These are phyloP conservation scores for Petrophora chlorosata DNA, from an alignment of 2,888 invertebrate species.

Conservation along the genomic window DNA sequence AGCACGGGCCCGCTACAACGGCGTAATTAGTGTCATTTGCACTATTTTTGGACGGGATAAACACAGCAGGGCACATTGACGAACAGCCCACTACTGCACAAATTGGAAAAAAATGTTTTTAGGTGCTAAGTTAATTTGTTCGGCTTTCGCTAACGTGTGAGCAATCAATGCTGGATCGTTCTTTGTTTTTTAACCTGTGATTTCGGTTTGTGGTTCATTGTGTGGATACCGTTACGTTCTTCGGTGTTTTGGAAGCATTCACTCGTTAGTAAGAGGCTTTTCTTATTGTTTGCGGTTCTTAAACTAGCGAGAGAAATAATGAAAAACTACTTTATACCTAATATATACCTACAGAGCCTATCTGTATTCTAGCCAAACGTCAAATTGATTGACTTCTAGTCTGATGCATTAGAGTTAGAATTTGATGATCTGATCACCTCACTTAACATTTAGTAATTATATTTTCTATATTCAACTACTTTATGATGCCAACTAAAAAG, in stretches of 20 bases:
- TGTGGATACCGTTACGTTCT: constrained; percentile 52
- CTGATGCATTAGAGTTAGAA: no score
- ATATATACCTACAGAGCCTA: no score
- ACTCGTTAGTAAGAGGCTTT: neutral
- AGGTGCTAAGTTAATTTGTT: constrained; percentile 81
- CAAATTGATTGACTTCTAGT: no score
- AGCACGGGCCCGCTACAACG: constrained; percentile 66
- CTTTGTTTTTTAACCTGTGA: constrained; percentile 55
- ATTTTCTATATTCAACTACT: no score
- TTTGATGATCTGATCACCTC: no score
- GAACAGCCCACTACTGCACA: constrained; percentile 66
- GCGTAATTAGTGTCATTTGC: constrained; percentile 82
- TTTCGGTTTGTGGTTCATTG: constrained; percentile 51
- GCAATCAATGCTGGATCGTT: constrained; percentile 61
- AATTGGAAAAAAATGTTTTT: constrained; percentile 79
- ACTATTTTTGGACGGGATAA: constrained; percentile 81
- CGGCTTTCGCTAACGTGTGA: constrained; percentile 81
- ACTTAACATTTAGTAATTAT: no score
- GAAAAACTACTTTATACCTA: no score
- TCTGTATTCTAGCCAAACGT: no score
- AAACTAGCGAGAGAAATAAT: no score
- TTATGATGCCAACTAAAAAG: no score
- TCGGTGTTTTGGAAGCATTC: neutral
- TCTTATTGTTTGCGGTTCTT: neutral
- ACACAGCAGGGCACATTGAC: constrained; percentile 75